Conservation (phyloP, 1,140 invertebrate genomes). For the Cherax destructor region DNA sequence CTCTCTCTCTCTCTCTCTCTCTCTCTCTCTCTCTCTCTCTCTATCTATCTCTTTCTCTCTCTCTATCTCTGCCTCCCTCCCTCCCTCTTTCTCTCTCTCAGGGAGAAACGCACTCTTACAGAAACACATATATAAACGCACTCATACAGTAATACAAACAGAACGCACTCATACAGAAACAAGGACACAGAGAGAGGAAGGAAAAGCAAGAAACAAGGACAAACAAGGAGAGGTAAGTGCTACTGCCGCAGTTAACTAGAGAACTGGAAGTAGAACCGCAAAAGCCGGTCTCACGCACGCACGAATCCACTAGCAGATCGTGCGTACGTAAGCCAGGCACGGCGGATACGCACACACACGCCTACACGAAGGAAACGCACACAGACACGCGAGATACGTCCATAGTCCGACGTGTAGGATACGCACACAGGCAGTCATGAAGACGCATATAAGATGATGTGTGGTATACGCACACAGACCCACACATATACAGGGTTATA, state of each 20-base stretch:
- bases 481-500: too few relatives aligned
- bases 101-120: neutral
- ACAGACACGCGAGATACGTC: too few relatives aligned
- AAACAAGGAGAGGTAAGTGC: neutral
- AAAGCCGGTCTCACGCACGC: slow-evolving; percentile 6
- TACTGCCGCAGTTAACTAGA: neutral
- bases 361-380: neutral
- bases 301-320: neutral
- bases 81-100: too few relatives aligned
- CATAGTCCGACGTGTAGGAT: too few relatives aligned
- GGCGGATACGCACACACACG: neutral
- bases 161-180: neutral
- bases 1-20: too few relatives aligned
- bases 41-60: too few relatives aligned
- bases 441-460: too few relatives aligned
- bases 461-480: too few relatives aligned
- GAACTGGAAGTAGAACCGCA: slow-evolving; percentile 1
- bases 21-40: too few relatives aligned
- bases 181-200: neutral
- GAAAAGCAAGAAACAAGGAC: neutral
- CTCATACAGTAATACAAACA: neutral
- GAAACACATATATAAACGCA: neutral
- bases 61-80: too few relatives aligned
- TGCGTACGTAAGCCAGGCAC: neutral
- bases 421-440: too few relatives aligned